Evolutionary conservation across 1,140 invertebrate species (phyloP).

Genomic region (Zaprionus davidi): DNA sequence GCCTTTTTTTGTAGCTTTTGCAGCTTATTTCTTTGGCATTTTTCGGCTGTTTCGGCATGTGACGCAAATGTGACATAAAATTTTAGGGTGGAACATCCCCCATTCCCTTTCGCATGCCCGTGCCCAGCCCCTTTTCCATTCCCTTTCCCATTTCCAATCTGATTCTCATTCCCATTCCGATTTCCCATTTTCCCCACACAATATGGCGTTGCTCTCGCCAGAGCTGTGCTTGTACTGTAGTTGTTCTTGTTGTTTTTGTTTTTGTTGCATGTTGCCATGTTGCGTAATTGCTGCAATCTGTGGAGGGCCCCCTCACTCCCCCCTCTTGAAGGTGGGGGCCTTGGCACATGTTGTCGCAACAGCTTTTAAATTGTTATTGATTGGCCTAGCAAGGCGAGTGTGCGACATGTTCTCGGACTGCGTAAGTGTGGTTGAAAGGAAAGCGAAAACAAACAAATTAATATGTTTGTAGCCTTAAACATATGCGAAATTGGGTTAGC

Average conservation of each 20-base stretch:
- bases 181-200: conserved; percentile 29
- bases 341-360: conserved; percentile 74
- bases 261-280: conserved; percentile 63
- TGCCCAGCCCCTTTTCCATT: background rate
- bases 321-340: conserved; percentile 38
- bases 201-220: conserved; percentile 69
- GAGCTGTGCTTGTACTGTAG: conserved; percentile 27
- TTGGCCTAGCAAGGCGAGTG: conserved; percentile 48
- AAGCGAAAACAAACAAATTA: conserved; percentile 74
- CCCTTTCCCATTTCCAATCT: background rate
- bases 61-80: conserved; percentile 79
- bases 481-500: conserved; percentile 66
- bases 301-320: conserved; percentile 19
- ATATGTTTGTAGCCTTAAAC: conserved; percentile 43
- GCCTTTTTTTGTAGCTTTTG: conserved; percentile 54
- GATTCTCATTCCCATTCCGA: conserved; percentile 4
- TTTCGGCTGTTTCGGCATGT: conserved; percentile 68
- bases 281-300: conserved; percentile 80
- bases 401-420: conserved; percentile 55
- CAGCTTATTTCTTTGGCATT: conserved; percentile 79
- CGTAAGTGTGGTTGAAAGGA: conserved; percentile 42
- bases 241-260: conserved; percentile 24
- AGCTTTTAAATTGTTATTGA: conserved; percentile 82
- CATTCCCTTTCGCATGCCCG: conserved; percentile 10
- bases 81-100: conserved; percentile 50